Percentiles rank a stretch among this genome's conserved stretches.
These are phyloP conservation scores for Drosophila rubida DNA, from an alignment of 2,888 invertebrate genomes.

Conservation along the genomic window DNA sequence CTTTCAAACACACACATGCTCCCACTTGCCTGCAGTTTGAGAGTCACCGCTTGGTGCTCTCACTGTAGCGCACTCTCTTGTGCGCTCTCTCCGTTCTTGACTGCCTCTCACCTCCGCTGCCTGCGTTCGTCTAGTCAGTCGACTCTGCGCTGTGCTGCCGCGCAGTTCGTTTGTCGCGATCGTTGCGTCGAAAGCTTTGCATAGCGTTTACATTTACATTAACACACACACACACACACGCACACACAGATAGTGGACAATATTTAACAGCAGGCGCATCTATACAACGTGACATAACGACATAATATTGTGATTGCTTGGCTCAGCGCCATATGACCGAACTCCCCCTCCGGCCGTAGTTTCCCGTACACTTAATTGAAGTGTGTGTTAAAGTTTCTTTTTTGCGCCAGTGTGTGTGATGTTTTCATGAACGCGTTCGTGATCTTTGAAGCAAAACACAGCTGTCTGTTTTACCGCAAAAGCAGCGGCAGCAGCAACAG, in stretches of 20 bases:
- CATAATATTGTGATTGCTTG: constrained; percentile 67
- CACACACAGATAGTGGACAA: constrained; percentile 5
- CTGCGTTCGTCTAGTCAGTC: constrained; percentile 59
- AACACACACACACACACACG: not conserved
- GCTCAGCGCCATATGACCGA: constrained; percentile 11
- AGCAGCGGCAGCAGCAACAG: constrained; percentile 53
- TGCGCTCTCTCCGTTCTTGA: constrained; percentile 35
- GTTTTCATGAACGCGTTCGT: constrained; percentile 81
- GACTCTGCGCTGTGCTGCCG: constrained; percentile 63
- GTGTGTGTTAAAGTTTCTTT: constrained; percentile 52
- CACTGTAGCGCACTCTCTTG: constrained; percentile 11
- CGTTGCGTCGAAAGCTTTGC: constrained; percentile 43
- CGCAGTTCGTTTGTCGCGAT: constrained; percentile 61
- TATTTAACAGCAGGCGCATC: constrained; percentile 51
- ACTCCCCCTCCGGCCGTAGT: not conserved
- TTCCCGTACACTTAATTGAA: constrained; percentile 16
- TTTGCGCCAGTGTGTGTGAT: constrained; percentile 28
- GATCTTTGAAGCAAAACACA: constrained; percentile 81
- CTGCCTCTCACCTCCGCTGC: constrained; percentile 37
- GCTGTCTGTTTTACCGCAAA: constrained; percentile 69
- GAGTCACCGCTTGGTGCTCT: constrained; percentile 16
- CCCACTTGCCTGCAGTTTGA: constrained; percentile 65
- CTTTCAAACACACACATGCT: constrained; percentile 32
- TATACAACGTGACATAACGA: constrained; percentile 74
- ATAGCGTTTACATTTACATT: constrained; percentile 34